Evolutionary conservation across 1,140 invertebrate species (phyloP), one percentile per base, ranked within the genome.

Genomic region (Drosophila saltans): DNA sequence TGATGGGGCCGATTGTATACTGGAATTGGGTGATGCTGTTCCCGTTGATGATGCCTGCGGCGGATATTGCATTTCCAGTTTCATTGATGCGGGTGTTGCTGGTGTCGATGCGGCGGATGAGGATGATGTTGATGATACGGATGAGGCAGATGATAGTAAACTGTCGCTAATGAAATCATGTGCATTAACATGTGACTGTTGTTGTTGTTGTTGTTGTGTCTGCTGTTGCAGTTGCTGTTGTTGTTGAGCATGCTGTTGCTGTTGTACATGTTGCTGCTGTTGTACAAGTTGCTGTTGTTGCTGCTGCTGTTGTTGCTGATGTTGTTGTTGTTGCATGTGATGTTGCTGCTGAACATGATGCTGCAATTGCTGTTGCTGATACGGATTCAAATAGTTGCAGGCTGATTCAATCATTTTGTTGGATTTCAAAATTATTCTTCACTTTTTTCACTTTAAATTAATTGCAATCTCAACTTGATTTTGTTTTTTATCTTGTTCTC

Each of bases 51-150:
- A 92, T 60, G 91, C 76, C 69, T 92, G 91, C 58, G 88, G 80
- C 69, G 91, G 91, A 83, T 92, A 92, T 70, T 88, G 86, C 70
- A 91, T 84, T 74, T 91, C 90, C 86, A 91, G 65, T 69, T 91
- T 91, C 90, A 91, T 88, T 66, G 75, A 56, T 52, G 59, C 24
- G 66, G 57, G 68, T 65, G 70, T 75, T 66, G 60, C 48, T 55
- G 61, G 16, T 56, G 72, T 62, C 60, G 68, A 55, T 75, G 68
- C 58, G 43, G 59, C 28, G 61, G 67, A 43, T 33, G 16, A 39
- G 52, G 41, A 33, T 21, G 30, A 43, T 63, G 60, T 66, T 72
- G 3, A 78, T 59, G 72, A 67, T 1, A 66, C 68, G 36, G 71
- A 70, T 16, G 65, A 52, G 21, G 76, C 58, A 43, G 72, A 74